A percentile compares a stretch with the other conserved stretches of the same genome.
phyloP scores from a whole-genome alignment of 1,140 invertebrate species.

The Drosophila subpulchrella region DNA sequence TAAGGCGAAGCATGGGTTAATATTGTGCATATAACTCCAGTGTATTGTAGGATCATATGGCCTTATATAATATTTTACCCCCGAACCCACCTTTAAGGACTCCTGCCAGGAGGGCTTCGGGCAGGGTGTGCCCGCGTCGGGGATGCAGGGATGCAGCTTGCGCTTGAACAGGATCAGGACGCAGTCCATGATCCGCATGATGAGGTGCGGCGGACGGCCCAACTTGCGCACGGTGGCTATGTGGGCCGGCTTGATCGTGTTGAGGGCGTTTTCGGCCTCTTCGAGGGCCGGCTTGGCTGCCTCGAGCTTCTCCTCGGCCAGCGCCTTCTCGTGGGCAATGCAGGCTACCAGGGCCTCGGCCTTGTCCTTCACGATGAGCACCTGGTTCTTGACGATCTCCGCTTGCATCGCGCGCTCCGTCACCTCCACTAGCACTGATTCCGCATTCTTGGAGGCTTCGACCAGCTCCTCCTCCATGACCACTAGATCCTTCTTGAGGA shows the following conservation, averaged over 20 bases:
- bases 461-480: slow-evolving; percentile 97
- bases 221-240: slow-evolving; percentile 98
- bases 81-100: slow-evolving; percentile 91
- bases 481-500: slow-evolving; percentile 95
- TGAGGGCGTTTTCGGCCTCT: slow-evolving; percentile 97
- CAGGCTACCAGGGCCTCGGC: slow-evolving; percentile 95
- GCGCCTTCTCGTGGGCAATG: slow-evolving; percentile 95
- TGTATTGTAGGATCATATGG: background rate
- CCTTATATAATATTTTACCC: background rate
- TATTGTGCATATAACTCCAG: no score
- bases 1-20: no score
- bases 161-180: slow-evolving; percentile 97
- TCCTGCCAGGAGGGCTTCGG: slow-evolving; percentile 98
- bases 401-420: slow-evolving; percentile 96
- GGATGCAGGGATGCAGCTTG: slow-evolving; percentile 91
- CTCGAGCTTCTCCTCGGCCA: slow-evolving; percentile 95
- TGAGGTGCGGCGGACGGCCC: slow-evolving; percentile 96
- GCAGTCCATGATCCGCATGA: slow-evolving; percentile 99
- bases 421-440: slow-evolving; percentile 94
- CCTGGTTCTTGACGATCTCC: slow-evolving; percentile 97
- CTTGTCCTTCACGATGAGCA: slow-evolving; percentile 97
- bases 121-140: slow-evolving; percentile 92
- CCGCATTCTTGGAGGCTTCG: slow-evolving; percentile 94
- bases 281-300: slow-evolving; percentile 94
- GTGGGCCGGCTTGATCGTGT: slow-evolving; percentile 98